Evolutionary conservation across 2,888 invertebrate genomes (phyloP), one percentile per base, ranked within the genome.

Genomic region (Tanaodytes sp.): DNA sequence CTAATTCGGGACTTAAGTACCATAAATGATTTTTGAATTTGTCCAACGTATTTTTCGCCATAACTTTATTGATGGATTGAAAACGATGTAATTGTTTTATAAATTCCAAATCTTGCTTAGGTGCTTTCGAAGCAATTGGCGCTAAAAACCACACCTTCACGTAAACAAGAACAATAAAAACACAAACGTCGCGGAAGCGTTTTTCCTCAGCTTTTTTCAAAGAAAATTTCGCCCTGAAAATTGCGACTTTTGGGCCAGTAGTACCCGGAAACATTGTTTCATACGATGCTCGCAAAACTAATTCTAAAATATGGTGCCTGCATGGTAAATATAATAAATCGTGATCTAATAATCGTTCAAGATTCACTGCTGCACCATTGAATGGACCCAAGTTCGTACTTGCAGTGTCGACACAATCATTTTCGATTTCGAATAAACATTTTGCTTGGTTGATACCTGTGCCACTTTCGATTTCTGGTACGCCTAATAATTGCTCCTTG

Each of bases 341-440:
- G 36, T 12, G 36, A 36, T 65, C 62, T n/a, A 77, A 55, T 19
- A 74, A 61, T 68, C 76, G 70, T 71, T 79, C 75, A 18, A 78
- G 39, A 42, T 19, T 8, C 14, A 15, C 37, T n/a, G 42, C 42
- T 23, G 61, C 75, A 71, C 48, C 75, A 74, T 62, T 76, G 73
- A n/a, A 71, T 51, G 23, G 36, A 30, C 76, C 75, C 42, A 73
- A 68, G 61, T 77, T 78, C 27, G 76, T 64, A 14, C 75, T 69
- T 33, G 76, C 77, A 4, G 78, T 77, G 52, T 78, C 74, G 73
- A 67, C 54, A 73, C 74, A 75, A 23, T 75, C 73, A 6, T 63
- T 36, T 15, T 72, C 45, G 31, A 43, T 48, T 12, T 71, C 52
- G 31, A 23, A 45, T 23, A 63, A 54, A 14, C 46, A 73, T 18